Evolutionary conservation across 2,888 invertebrate genomes (phyloP).

Genomic region (Cantharis rustica): DNA sequence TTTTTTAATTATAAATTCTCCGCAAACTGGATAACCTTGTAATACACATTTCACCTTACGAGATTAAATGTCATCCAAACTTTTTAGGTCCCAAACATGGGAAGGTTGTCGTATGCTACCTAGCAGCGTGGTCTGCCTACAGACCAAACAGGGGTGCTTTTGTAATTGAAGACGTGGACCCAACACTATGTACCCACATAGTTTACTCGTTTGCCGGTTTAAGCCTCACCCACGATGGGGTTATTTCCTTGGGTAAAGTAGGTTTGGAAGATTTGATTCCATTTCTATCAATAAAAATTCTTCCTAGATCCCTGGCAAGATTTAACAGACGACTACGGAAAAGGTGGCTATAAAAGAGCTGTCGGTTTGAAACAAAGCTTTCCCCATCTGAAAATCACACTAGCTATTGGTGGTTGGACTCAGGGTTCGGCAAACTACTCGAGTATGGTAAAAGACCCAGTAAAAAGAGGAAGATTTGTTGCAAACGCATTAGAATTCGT

Average conservation of each 20-base stretch:
- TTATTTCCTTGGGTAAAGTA: constrained; percentile 69
- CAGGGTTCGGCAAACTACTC: constrained; percentile 56
- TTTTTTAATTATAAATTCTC: background rate
- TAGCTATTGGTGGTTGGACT: constrained; percentile 75
- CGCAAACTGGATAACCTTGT: background rate
- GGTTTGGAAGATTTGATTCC: background rate
- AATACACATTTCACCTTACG: background rate
- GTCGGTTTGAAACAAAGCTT: constrained; percentile 60
- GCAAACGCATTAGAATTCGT: constrained; percentile 64
- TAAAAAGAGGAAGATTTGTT: constrained; percentile 69
- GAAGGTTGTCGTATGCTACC: constrained; percentile 80
- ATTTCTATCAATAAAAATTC: background rate
- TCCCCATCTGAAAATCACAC: constrained; percentile 60
- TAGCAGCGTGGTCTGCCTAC: constrained; percentile 81
- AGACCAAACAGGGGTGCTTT: constrained; percentile 69
- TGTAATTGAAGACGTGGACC: constrained; percentile 69
- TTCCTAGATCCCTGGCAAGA: constrained; percentile 76
- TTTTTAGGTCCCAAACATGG: constrained; percentile 67
- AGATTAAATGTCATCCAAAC: background rate
- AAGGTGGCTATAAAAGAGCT: constrained; percentile 54
- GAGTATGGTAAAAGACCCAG: constrained; percentile 61
- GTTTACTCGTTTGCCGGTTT: constrained; percentile 84
- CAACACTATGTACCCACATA: constrained; percentile 78
- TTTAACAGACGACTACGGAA: constrained; percentile 74
- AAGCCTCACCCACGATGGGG: constrained; percentile 66